A percentile compares a stretch with the other conserved stretches of the same genome.
Conservation (phyloP, 2,888 invertebrate genomes). For the Coenonympha glycerion region DNA sequence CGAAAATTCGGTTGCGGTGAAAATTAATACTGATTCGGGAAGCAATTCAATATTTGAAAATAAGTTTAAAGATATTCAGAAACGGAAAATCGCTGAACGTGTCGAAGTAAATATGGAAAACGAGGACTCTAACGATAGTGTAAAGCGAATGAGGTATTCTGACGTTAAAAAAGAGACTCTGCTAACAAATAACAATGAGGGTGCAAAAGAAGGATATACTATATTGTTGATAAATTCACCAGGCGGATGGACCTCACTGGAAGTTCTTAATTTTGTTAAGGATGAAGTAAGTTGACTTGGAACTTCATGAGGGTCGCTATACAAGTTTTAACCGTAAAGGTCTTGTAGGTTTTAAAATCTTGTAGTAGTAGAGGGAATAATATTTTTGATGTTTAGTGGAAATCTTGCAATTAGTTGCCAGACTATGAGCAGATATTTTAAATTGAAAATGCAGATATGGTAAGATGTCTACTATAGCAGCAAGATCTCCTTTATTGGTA, state of each 20-base stretch:
- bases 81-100: conserved; percentile 17
- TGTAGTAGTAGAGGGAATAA: too few relatives aligned
- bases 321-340: too few relatives aligned
- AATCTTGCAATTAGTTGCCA: too few relatives aligned
- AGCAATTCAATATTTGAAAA: background rate
- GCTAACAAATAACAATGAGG: conserved; percentile 2
- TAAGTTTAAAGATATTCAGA: conserved; percentile 4
- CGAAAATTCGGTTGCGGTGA: background rate
- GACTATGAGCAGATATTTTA: too few relatives aligned
- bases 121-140: conserved; percentile 17
- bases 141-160: conserved; percentile 22
- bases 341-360: too few relatives aligned
- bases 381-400: too few relatives aligned
- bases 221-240: conserved; percentile 21
- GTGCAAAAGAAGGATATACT: background rate
- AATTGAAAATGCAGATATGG: too few relatives aligned
- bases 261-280: conserved; percentile 25
- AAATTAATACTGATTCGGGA: background rate
- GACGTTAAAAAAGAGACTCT: conserved; percentile 17
- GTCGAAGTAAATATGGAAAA: conserved; percentile 8
- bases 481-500: too few relatives aligned
- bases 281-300: conserved; percentile 17
- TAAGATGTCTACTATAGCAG: too few relatives aligned
- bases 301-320: too few relatives aligned
- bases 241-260: conserved; percentile 23